Percentiles rank a stretch among this genome's conserved stretches.
These are phyloP conservation scores for Oligia strigilis DNA, from an alignment of 2,888 invertebrate genomes.

Conservation along the genomic window DNA sequence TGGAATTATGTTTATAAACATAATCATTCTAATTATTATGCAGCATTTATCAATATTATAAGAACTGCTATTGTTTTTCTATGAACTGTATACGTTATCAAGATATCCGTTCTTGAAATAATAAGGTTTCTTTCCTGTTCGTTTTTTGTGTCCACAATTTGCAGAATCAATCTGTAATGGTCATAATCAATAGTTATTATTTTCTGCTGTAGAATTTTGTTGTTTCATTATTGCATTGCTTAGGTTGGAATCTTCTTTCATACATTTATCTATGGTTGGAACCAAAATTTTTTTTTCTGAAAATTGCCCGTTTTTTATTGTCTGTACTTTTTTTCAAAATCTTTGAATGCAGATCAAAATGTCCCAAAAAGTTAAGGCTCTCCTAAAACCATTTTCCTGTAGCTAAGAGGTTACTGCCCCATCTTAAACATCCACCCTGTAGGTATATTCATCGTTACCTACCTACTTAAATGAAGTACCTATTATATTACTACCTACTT, in stretches of 20 bases:
- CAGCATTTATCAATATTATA: slow-evolving; percentile 22
- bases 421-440: background rate
- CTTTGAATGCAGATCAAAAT: background rate
- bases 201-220: background rate
- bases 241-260: too few species aligned
- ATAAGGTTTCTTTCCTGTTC: slow-evolving; percentile 33
- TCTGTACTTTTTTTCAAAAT: background rate
- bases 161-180: background rate
- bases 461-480: background rate
- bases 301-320: background rate
- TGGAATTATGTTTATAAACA: slow-evolving; percentile 27
- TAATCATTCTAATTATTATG: slow-evolving; percentile 40
- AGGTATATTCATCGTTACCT: background rate
- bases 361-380: background rate
- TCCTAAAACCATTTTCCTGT: background rate
- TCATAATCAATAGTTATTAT: background rate
- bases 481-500: background rate
- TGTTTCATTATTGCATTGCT: background rate
- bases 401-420: background rate
- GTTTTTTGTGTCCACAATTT: background rate
- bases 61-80: slow-evolving; percentile 42
- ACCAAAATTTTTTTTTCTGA: background rate
- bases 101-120: background rate
- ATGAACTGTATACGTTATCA: slow-evolving; percentile 12
- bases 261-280: too few species aligned